Base-by-base conservation (phyloP, 2,888 invertebrate species). In the Clanis bilineata region DNA sequence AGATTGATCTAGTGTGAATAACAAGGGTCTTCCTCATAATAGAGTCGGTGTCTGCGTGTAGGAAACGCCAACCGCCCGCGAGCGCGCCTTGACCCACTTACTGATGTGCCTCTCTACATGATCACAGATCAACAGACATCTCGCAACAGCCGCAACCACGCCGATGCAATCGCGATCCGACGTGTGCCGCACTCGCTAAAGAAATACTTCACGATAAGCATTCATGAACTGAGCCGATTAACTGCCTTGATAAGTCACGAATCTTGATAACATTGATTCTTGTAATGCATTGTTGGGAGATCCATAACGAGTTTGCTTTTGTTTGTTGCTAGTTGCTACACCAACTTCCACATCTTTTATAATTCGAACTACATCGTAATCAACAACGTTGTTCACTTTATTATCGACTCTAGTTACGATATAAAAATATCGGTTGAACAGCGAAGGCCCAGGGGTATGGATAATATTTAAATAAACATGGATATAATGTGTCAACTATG, bases 81-180 rank as follows among this genome's bases (percentile, higher is more conserved):
- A 77, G 68, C 71, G 76, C 72, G 86, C 91, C 91, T 91, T 91
- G 91, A 90, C 91, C 90, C 80, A 90, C 82, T 87, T 89, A 65
- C 63, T 56, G 51, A 58, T 58, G 59, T 65, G 67, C 69, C 64
- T 72, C 71, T 71, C 72, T 77, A 76, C 71, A 73, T 32, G 51
- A 51, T 51, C 74, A 74, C 72, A 22, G 51, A 51, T 51, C 74
- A 74, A 67, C 69, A 66, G 64, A 72, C 71, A 73, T 80, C 74
- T 77, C 76, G 80, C 77, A 76, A 77, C 77, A 69, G 72, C 77
- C 76, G 80, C 77, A 76, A 77, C 77, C 69, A 72, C 75, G 77
- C 76, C 68, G 69, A 77, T 72, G 72, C 72, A 77, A 79, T 73
- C 73, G 65, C 59, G 32, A 32, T 51, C 32, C 51, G 32, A 51